Base-by-base conservation (phyloP, 2,888 invertebrate species). In the Globia sparganii region DNA sequence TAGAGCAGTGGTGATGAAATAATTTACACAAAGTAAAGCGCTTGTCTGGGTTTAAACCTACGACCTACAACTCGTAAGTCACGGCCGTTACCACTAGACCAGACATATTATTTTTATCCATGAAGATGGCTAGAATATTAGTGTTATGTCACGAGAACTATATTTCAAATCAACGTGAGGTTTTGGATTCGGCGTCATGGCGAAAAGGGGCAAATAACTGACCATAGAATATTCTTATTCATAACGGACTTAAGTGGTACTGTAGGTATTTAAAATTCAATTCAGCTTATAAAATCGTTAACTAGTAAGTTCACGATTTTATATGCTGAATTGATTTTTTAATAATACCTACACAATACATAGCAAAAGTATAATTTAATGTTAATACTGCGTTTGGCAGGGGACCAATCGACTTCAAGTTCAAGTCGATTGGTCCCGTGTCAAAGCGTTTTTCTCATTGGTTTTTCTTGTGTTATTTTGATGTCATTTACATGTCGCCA, bases 331-430 rank as follows among this genome's bases (percentile, higher is more conserved):
- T n/a, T n/a, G n/a, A n/a, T n/a, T n/a, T n/a, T n/a, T n/a, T n/a
- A n/a, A n/a, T n/a, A n/a, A n/a, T n/a, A n/a, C n/a, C n/a, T n/a
- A 8, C 8, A 43, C 31, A 49, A n/a, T n/a, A n/a, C 18, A 1
- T 28, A 67, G 21, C 28, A 43, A 0, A 37, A 31, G 4, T 64
- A 62, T 31, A 68, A 34, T 43, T 28, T 3, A 62, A 37, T 34
- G 13, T 68, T 49, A 56, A 34, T 18, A 31, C 37, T 81, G 72
- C 53, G 31, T 72, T 46, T 72, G 80, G 80, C 80, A 69, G 21
- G 68, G 34, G 53, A 53, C 28, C 13, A 65, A 49, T 56, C 21
- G 28, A 46, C 34, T 64, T 40, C 31, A 69, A 40, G 49, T 49
- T 21, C 49, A 49, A 49, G 21, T 25, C 8, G 21, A 49, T 49